These are phyloP conservation scores for Semnopithecus entellus DNA, from an alignment of 2,113 vertebrate genomes.

Conservation along the genomic window DNA sequence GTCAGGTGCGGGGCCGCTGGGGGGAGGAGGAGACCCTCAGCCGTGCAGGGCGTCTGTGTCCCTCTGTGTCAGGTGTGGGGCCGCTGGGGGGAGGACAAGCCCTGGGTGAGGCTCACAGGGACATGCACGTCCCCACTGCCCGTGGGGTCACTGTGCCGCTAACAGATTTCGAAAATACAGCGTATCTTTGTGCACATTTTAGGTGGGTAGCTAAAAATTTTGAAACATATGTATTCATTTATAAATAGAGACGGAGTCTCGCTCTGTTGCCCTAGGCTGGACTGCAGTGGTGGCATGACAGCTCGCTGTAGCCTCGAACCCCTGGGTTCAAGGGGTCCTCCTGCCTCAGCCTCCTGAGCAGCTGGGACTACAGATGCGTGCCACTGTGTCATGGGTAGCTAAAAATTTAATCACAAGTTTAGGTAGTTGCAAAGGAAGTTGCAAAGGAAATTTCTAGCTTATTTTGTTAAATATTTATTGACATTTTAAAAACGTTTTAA, in stretches of 20 bases:
- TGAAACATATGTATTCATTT: background rate
- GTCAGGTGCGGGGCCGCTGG: background rate
- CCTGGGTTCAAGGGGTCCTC: background rate
- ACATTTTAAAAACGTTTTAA: background rate
- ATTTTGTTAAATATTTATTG: background rate
- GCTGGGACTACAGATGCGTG: background rate
- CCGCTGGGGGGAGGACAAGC: background rate
- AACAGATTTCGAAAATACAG: background rate
- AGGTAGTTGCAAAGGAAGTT: background rate
- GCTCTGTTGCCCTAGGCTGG: background rate
- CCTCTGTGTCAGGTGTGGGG: background rate
- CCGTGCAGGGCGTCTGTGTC: accelerated
- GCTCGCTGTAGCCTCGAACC: background rate
- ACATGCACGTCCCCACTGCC: accelerated
- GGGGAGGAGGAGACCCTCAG: background rate
- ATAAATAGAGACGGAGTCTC: background rate
- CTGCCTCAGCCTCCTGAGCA: background rate
- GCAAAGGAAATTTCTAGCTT: background rate
- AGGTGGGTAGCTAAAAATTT: background rate
- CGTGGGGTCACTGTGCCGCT: accelerated
- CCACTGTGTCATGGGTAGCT: background rate
- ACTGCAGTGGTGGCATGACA: background rate
- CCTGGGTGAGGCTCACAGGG: background rate
- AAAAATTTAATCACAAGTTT: background rate
- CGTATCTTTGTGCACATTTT: background rate